Evolutionary conservation across 2,113 vertebrate genomes (phyloP).

Genomic region (Hypomesus transpacificus): DNA sequence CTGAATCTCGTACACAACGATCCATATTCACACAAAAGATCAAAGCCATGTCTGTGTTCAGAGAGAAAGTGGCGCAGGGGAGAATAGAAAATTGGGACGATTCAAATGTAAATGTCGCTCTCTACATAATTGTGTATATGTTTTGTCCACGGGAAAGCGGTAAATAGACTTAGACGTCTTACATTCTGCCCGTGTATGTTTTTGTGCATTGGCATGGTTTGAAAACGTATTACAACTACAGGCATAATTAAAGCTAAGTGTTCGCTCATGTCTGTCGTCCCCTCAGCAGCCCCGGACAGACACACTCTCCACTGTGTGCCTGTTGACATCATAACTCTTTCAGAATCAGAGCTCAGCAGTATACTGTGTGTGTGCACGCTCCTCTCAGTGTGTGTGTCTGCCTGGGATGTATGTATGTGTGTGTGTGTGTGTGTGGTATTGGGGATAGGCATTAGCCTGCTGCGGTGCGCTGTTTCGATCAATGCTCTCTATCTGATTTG

Average conservation of each 20-base stretch:
- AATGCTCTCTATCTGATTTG: slow-evolving; percentile 52
- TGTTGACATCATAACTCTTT: neutral
- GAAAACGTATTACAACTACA: neutral
- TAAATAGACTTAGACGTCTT: slow-evolving; percentile 48
- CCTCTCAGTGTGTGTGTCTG: neutral
- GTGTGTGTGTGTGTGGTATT: neutral
- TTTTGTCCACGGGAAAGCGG: slow-evolving; percentile 23
- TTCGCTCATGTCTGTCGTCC: no score
- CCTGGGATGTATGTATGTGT: neutral
- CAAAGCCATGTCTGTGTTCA: slow-evolving; percentile 13
- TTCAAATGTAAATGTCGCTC: slow-evolving; percentile 40
- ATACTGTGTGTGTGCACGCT: neutral
- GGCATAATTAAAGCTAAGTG: no score
- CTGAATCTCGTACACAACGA: neutral
- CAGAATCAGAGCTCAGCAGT: neutral
- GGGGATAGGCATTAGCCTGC: slow-evolving; percentile 50
- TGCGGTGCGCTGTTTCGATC: slow-evolving; percentile 48
- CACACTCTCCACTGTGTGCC: no score
- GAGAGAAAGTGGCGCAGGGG: slow-evolving; percentile 14
- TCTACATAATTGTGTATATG: slow-evolving; percentile 27
- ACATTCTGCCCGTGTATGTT: slow-evolving; percentile 32
- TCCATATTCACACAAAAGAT: slow-evolving; percentile 28
- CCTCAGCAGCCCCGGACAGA: no score
- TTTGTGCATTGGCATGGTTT: slow-evolving; percentile 26
- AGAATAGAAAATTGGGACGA: neutral